phyloP scores from a whole-genome alignment of 2,113 vertebrate species.

The Cromileptes altivelis region DNA sequence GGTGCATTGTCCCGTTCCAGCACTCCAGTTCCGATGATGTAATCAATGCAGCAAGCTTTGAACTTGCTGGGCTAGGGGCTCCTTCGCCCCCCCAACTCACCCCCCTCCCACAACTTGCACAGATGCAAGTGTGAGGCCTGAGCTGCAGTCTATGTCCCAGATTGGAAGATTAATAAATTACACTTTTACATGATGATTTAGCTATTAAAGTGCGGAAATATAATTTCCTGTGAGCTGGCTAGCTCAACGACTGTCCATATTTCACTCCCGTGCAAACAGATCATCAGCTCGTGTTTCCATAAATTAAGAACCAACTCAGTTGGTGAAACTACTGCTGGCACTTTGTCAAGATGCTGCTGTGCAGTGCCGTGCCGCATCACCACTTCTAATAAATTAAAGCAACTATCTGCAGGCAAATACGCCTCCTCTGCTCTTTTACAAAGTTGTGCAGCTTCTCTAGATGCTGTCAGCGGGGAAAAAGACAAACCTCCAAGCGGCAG shows the following conservation, averaged over 20 bases:
- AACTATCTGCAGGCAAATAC: conserved; percentile 52
- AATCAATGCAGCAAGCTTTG: conserved; percentile 90
- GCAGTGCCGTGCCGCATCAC: conserved; percentile 66
- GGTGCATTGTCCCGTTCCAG: conserved; percentile 88
- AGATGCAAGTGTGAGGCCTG: conserved; percentile 58
- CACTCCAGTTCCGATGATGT: conserved; percentile 86
- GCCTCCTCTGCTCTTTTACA: conserved; percentile 32
- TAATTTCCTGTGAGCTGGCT: conserved; percentile 28
- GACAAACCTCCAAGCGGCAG: conserved; percentile 21
- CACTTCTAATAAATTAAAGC: conserved; percentile 60
- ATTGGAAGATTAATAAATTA: conserved; percentile 46
- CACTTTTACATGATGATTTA: conserved; percentile 35
- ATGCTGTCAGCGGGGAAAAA: conserved; percentile 17
- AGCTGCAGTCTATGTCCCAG: conserved; percentile 47
- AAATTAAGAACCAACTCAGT: conserved; percentile 49
- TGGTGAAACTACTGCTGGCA: conserved; percentile 46
- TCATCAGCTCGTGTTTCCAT: conserved; percentile 21
- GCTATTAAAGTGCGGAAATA: conserved; percentile 34
- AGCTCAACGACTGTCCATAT: conserved; percentile 27
- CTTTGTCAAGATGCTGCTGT: conserved; percentile 34
- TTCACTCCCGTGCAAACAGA: conserved; percentile 46
- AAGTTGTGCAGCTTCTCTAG: conserved; percentile 33
- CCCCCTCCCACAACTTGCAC: conserved; percentile 12
- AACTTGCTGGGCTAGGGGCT: conserved; percentile 83
- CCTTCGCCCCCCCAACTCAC: conserved; percentile 34